Base-by-base conservation (phyloP, 2,888 invertebrate species). In the Acleris laterana region DNA sequence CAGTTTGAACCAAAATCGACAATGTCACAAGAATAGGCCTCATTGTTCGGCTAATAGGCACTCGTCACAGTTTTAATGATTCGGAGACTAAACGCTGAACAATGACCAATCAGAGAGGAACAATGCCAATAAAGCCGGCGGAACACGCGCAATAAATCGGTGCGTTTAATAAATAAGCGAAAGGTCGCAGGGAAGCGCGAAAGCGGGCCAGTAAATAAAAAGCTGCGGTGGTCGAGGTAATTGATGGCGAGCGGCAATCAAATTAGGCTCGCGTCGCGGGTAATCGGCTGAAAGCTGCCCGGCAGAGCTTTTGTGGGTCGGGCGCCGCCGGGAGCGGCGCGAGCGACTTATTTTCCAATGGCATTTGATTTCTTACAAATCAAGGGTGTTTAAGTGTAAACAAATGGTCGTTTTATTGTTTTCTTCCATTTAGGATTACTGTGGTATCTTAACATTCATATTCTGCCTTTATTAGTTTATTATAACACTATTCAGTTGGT, bases 251-350 rank as follows among this genome's bases (percentile, higher is more conserved):
- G 83, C 81, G 83, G 87, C 89, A 90, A 90, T 91, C 90, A 90
- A 91, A 92, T 92, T 90, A 90, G 86, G 85, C 83, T 83, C 83
- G 84, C 86, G 87, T 87, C 89, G 85, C 84, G 85, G 82, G 86
- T 90, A 90, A 91, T 90, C 90, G 89, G 84, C 89, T 89, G 88
- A 90, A 89, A 89, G 89, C 89, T 87, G 87, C 81, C 87, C 85
- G 87, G 83, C 84, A 83, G 79, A 80, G 85, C 85, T 87, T 87
- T 86, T 85, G 86, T 84, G 85, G 82, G 81, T 77, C 82, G 82
- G 70, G 74, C 69, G 76, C 72, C 77, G 70, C 67, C 68, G 71
- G 62, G 55, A 22, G 68, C 42, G 68, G 46, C 57, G 71, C 67
- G 66, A 59, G 63, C 59, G 46, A 16, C 17, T 63, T 63, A 51